Evolutionary conservation across 2,888 invertebrate genomes (phyloP).

Genomic region (Lutraria lutraria): DNA sequence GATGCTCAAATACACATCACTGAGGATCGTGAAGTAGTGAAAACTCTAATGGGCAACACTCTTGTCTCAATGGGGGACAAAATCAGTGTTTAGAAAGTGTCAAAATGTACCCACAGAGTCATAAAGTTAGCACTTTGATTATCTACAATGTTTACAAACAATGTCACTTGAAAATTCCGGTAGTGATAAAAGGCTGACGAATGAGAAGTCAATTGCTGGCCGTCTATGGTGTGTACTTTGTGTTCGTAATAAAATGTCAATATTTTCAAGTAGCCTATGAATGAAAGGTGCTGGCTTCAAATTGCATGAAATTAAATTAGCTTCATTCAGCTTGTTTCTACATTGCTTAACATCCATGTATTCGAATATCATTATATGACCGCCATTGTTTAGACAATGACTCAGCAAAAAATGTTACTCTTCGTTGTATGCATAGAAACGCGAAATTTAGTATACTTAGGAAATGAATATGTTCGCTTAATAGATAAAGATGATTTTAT

Average conservation of each 20-base stretch:
- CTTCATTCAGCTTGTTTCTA: not conserved
- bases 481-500: not conserved
- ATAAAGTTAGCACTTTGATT: conserved; percentile 35
- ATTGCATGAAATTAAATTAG: conserved; percentile 7
- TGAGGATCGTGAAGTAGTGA: conserved; percentile 3
- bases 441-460: not conserved
- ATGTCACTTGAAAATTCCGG: conserved; percentile 38
- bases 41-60: not conserved
- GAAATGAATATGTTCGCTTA: not conserved
- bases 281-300: not conserved
- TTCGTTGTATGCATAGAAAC: not conserved
- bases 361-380: not conserved
- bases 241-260: conserved; percentile 8
- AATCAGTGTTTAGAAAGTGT: conserved; percentile 26
- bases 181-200: conserved; percentile 32
- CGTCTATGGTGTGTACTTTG: conserved; percentile 16
- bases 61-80: not conserved
- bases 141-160: conserved; percentile 30
- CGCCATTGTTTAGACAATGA: not conserved
- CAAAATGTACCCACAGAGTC: conserved; percentile 25
- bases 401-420: conserved; percentile 2
- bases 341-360: not conserved
- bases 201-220: conserved; percentile 31
- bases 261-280: conserved; percentile 14
- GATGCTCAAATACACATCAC: not conserved